A percentile compares a stretch with the other conserved stretches of the same genome.
These are phyloP conservation scores for Prochilodus magdalenae DNA, from an alignment of 2,113 vertebrate species.

Conservation along the genomic window DNA sequence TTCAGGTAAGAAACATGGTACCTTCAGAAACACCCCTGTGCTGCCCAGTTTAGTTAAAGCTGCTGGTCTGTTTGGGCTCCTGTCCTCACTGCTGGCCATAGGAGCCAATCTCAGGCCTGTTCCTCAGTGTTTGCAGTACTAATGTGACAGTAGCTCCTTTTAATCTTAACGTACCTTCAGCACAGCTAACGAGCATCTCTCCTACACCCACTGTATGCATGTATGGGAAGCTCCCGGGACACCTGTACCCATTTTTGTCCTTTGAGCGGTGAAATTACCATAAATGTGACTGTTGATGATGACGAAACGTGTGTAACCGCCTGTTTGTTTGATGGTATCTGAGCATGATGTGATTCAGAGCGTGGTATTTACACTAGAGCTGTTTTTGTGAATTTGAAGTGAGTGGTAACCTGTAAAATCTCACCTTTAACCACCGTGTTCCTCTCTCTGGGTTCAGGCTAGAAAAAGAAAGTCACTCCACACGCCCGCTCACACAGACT, in stretches of 20 bases:
- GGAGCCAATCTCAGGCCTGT: too few relatives aligned
- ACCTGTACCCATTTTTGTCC: not conserved
- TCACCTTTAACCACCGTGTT: not conserved
- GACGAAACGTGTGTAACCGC: not conserved
- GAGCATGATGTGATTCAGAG: not conserved
- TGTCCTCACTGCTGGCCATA: too few relatives aligned
- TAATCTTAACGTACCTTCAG: too few relatives aligned
- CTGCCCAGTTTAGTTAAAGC: too few relatives aligned
- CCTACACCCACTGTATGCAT: too few relatives aligned
- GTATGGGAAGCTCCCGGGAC: not conserved
- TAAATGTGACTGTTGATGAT: not conserved
- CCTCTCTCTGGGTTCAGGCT: not conserved
- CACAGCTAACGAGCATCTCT: too few relatives aligned
- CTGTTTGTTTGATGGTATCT: not conserved
- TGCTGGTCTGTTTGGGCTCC: too few relatives aligned
- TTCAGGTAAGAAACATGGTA: too few relatives aligned
- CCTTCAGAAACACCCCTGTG: too few relatives aligned
- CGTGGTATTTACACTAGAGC: not conserved
- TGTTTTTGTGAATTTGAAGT: not conserved
- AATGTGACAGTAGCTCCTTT: too few relatives aligned
- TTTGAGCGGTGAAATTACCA: not conserved
- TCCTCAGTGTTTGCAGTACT: too few relatives aligned
- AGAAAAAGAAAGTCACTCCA: slow-evolving; percentile 50
- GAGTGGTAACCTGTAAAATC: not conserved
- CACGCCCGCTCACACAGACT: not conserved